phyloP scores from a whole-genome alignment of 1,140 invertebrate species.

The Euura saliciscinereae region DNA sequence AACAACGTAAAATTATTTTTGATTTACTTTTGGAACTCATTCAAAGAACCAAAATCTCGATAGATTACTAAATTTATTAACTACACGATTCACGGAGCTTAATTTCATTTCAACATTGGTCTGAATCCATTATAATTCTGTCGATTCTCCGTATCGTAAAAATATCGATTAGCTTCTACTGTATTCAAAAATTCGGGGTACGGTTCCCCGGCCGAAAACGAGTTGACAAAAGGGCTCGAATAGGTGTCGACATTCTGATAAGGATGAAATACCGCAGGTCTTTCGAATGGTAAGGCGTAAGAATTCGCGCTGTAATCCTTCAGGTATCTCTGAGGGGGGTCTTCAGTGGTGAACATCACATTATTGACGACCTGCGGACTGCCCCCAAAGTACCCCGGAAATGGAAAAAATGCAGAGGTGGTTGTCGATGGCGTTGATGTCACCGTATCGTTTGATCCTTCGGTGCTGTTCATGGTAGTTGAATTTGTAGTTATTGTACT shows the following conservation, averaged over 20 bases:
- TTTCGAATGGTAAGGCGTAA: background rate
- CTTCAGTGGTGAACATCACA: constrained; percentile 35
- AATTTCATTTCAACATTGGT: background rate
- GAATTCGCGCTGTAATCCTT: background rate
- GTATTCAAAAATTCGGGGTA: constrained; percentile 2
- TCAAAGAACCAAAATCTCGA: no score
- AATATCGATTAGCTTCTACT: background rate
- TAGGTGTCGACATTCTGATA: constrained; percentile 11
- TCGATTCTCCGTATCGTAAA: constrained; percentile 2
- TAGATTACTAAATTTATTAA: no score
- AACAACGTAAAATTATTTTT: no score
- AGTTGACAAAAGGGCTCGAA: constrained; percentile 2
- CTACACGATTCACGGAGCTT: no score
- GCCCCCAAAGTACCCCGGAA: constrained; percentile 45
- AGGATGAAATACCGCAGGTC: constrained; percentile 11
- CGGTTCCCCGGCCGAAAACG: background rate
- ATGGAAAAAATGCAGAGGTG: background rate
- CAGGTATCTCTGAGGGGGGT: background rate
- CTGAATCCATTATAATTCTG: constrained; percentile 3
- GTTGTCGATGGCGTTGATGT: background rate
- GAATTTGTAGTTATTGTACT: background rate
- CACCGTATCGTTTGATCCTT: background rate
- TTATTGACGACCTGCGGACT: constrained; percentile 42
- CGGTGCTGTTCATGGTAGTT: background rate
- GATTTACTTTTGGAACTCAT: no score